These are phyloP conservation scores for Drosophila sp. DNA, from an alignment of 1,140 invertebrate species.

Conservation along the genomic window DNA sequence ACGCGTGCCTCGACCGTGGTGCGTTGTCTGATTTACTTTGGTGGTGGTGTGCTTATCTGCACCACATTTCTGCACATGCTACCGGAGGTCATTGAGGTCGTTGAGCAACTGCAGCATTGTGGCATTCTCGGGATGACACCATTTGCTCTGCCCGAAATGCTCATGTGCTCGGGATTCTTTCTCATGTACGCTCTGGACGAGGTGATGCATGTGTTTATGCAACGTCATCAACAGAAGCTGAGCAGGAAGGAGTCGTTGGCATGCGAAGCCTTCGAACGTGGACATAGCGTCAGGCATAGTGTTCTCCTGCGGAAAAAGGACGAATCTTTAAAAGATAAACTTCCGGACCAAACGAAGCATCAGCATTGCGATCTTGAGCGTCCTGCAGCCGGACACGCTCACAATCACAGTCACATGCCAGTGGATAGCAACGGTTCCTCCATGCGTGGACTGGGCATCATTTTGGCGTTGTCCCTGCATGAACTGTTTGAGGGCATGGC, in stretches of 20 bases:
- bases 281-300: constrained; percentile 67
- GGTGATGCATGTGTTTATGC: constrained; percentile 89
- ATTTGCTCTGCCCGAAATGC: constrained; percentile 89
- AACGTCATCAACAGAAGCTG: constrained; percentile 84
- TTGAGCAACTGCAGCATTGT: constrained; percentile 86
- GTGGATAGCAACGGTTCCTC: constrained; percentile 85
- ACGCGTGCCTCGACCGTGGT: constrained; percentile 85
- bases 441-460: constrained; percentile 90
- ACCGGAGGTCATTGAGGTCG: constrained; percentile 92
- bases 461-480: constrained; percentile 95
- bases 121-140: constrained; percentile 85
- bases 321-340: neutral
- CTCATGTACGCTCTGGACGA: constrained; percentile 94
- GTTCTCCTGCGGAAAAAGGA: constrained; percentile 33
- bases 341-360: constrained; percentile 24
- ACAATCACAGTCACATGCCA: constrained; percentile 84
- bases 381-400: constrained; percentile 71
- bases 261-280: constrained; percentile 69
- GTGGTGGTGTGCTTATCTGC: constrained; percentile 95
- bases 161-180: constrained; percentile 92
- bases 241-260: constrained; percentile 58
- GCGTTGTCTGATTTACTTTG: constrained; percentile 91
- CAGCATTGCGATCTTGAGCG: constrained; percentile 71
- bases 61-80: constrained; percentile 96
- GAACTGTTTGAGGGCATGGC: constrained; percentile 96